These are phyloP conservation scores for Petrolisthes manimaculis DNA, from an alignment of 2,888 invertebrate genomes.

Conservation along the genomic window DNA sequence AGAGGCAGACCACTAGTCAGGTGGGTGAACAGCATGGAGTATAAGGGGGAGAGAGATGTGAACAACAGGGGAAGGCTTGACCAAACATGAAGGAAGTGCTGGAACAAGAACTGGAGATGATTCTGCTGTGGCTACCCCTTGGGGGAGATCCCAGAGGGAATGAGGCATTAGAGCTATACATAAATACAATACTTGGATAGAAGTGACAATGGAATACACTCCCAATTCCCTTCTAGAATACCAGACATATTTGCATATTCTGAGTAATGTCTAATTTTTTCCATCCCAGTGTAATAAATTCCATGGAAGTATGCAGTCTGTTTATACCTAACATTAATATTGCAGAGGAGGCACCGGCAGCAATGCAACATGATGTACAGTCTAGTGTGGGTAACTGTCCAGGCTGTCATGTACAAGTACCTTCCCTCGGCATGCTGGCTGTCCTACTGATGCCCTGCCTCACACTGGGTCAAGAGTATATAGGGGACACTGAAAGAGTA, in stretches of 20 bases:
- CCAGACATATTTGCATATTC: no score
- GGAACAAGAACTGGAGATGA: neutral
- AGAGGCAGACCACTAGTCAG: no score
- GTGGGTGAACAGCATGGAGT: neutral
- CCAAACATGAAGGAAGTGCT: neutral
- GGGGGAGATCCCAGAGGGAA: no score
- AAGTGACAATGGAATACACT: no score
- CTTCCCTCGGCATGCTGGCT: neutral
- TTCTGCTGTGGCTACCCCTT: no score
- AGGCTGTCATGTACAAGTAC: neutral
- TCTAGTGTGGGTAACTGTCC: neutral
- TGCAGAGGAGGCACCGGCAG: constrained; percentile 39
- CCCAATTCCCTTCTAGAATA: no score
- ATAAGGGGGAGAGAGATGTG: neutral
- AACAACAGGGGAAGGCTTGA: neutral
- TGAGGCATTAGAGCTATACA: no score
- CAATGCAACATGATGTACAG: constrained; percentile 37
- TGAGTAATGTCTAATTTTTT: no score
- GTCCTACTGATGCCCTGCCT: neutral
- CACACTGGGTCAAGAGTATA: no score
- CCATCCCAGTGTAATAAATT: no score
- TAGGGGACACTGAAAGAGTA: no score
- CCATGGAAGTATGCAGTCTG: neutral
- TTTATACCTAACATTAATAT: neutral
- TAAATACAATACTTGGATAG: no score